Conservation (phyloP, 2,797 vertebrate species). For the Poecilia velifera region DNA sequence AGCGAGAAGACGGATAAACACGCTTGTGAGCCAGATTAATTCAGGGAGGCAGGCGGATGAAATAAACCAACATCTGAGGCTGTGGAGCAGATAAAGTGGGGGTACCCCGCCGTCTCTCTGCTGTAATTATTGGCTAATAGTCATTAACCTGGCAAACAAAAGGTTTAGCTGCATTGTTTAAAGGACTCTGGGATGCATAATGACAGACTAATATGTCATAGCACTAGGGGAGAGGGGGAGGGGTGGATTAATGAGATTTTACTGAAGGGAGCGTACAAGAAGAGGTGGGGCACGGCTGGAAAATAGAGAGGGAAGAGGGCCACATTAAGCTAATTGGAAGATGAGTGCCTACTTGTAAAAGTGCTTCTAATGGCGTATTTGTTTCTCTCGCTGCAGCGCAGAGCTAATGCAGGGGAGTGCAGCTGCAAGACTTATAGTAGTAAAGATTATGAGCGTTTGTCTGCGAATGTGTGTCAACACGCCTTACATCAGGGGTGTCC, state of each 20-base stretch:
- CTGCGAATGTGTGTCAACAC: constrained; percentile 57
- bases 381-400: constrained; percentile 91
- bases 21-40: constrained; percentile 68
- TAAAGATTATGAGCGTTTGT: constrained; percentile 79
- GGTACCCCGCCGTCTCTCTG: constrained; percentile 91
- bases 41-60: constrained; percentile 74
- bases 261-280: constrained; percentile 88
- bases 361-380: constrained; percentile 99
- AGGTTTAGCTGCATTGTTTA: constrained; percentile 99
- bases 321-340: constrained; percentile 99
- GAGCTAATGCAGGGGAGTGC: constrained; percentile 93
- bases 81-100: constrained; percentile 91
- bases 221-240: constrained; percentile 92
- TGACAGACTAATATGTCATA: constrained; percentile 99
- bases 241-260: constrained; percentile 98
- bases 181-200: constrained; percentile 98
- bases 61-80: constrained; percentile 90
- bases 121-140: constrained; percentile 99
- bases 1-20: constrained; percentile 77
- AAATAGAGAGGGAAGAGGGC: constrained; percentile 93
- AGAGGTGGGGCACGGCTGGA: constrained; percentile 88
- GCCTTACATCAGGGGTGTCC: constrained; percentile 2
- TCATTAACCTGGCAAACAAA: constrained; percentile 99
- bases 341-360: constrained; percentile 99
- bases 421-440: constrained; percentile 84